Evolutionary conservation across 2,113 vertebrate species (phyloP).

Genomic region (Ovibos moschatus): DNA sequence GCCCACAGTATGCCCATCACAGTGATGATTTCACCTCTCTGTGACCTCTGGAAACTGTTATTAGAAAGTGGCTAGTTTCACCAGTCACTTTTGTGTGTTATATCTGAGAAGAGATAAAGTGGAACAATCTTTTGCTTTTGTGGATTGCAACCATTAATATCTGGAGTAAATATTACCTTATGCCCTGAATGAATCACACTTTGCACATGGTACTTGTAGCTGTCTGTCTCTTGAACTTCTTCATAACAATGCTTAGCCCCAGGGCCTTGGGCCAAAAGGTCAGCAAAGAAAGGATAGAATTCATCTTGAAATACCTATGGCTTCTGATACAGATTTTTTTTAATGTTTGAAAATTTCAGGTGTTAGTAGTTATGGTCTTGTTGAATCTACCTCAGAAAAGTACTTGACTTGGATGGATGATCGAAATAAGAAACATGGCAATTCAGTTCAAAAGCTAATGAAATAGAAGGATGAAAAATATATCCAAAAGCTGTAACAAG

Average conservation of each 20-base stretch:
- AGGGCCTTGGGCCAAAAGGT: neutral
- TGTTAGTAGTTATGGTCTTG: neutral
- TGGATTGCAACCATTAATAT: conserved; percentile 50
- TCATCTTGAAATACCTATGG: conserved; percentile 17
- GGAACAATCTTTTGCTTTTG: conserved; percentile 38
- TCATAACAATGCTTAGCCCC: neutral
- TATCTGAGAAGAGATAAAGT: conserved; percentile 41
- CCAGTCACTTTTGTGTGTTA: conserved; percentile 16
- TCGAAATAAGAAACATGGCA: neutral
- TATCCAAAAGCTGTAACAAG: neutral
- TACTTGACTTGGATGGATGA: neutral
- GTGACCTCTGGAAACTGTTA: conserved; percentile 33
- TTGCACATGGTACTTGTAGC: neutral
- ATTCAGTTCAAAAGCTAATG: conserved; percentile 19
- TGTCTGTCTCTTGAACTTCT: conserved; percentile 22
- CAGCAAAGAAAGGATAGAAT: conserved; percentile 19
- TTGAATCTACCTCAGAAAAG: neutral
- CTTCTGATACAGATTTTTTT: neutral
- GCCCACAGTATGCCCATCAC: neutral
- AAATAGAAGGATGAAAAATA: conserved; percentile 24
- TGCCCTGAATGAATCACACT: neutral
- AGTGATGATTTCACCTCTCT: conserved; percentile 25
- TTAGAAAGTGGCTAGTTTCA: conserved; percentile 44
- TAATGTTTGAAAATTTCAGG: conserved; percentile 20
- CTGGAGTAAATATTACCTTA: conserved; percentile 54